Conservation (phyloP, 2,113 vertebrate species). For the Phalacrocorax carbo region DNA sequence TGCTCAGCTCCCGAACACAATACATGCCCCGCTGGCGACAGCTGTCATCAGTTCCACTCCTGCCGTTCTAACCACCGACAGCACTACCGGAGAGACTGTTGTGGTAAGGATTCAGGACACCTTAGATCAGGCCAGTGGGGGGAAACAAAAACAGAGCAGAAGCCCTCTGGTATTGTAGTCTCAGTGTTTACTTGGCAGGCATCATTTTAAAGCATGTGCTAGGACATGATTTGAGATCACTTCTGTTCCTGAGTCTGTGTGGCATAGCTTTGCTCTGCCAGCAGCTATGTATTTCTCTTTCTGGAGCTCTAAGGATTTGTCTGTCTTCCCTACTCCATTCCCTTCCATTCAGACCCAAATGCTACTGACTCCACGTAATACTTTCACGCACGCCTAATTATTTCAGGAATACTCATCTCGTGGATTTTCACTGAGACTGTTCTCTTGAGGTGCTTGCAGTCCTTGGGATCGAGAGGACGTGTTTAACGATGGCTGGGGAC, state of each 20-base stretch:
- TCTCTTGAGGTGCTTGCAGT: not conserved
- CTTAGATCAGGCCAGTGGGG: not conserved
- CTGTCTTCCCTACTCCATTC: not conserved
- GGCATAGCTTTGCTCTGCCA: not conserved
- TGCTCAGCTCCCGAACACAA: constrained; percentile 82
- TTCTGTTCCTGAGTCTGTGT: not conserved
- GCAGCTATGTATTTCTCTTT: not conserved
- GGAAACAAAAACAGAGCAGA: not conserved
- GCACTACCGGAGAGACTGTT: constrained; percentile 84
- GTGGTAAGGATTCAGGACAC: constrained; percentile 82
- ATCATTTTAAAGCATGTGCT: not conserved
- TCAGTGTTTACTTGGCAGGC: not conserved
- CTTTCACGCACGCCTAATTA: not conserved
- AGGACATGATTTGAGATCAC: not conserved
- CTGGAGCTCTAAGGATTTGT: not conserved
- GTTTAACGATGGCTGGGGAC: not conserved
- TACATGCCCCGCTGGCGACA: constrained; percentile 82
- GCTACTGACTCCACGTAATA: not conserved
- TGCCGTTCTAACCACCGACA: constrained; percentile 84
- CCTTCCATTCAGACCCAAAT: not conserved
- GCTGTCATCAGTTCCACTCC: constrained; percentile 88
- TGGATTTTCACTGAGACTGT: not conserved
- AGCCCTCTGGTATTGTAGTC: not conserved
- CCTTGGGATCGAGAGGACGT: not conserved
- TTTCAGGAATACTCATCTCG: not conserved